phyloP scores from a whole-genome alignment of 1,140 invertebrate genomes.

The Drosophila trapezifrons region DNA sequence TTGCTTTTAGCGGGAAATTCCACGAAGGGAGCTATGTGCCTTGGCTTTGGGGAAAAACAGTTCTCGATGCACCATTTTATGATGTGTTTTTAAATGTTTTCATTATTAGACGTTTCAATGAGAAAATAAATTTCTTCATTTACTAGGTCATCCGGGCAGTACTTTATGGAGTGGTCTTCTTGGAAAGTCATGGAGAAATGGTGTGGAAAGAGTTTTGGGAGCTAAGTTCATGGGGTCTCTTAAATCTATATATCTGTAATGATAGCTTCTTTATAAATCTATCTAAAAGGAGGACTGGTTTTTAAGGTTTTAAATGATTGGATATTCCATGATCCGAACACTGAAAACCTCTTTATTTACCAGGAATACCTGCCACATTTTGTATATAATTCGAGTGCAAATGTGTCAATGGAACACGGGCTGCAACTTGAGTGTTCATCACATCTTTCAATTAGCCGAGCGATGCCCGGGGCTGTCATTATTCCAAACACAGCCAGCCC shows the following conservation, averaged over 20 bases:
- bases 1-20: conserved; percentile 58
- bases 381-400: background rate
- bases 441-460: conserved; percentile 24
- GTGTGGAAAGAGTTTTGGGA: background rate
- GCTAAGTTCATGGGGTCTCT: conserved; percentile 12
- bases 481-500: background rate
- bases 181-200: background rate
- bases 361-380: background rate
- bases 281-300: no score
- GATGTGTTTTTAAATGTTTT: conserved; percentile 79
- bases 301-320: no score
- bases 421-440: background rate
- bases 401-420: background rate
- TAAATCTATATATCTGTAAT: background rate
- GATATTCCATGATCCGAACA: background rate
- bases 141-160: conserved; percentile 61
- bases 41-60: background rate
- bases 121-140: conserved; percentile 70
- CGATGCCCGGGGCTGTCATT: conserved; percentile 13
- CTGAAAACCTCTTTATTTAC: background rate
- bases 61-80: conserved; percentile 53
- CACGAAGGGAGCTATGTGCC: background rate
- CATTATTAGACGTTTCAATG: conserved; percentile 73
- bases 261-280: background rate
- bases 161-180: conserved; percentile 14